phyloP scores from a whole-genome alignment of 2,888 invertebrate genomes.

The Zonitis immaculata region DNA sequence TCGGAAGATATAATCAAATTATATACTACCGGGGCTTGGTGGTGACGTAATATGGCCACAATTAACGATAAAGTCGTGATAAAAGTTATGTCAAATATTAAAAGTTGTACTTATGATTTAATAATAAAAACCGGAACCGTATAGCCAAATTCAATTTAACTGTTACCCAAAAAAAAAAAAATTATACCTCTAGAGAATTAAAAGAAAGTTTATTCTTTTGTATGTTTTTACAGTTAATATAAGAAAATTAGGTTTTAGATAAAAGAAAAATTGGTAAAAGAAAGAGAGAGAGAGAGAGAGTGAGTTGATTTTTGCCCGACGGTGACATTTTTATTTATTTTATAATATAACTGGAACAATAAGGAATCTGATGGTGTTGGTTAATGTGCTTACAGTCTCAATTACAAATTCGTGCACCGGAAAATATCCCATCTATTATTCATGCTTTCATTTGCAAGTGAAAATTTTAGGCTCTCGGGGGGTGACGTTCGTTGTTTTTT shows the following conservation, averaged over 20 bases:
- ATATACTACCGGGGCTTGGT: too few relatives aligned
- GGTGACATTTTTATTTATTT: constrained; percentile 32
- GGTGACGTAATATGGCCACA: too few relatives aligned
- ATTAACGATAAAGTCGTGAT: constrained; percentile 25
- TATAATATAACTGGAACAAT: constrained; percentile 30
- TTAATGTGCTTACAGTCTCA: constrained; percentile 29
- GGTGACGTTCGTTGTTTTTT: constrained; percentile 3
- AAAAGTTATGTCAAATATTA: constrained; percentile 37
- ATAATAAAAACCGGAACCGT: constrained; percentile 31
- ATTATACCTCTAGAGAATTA: constrained; percentile 31
- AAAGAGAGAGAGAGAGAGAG: not conserved
- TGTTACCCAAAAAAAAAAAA: too few relatives aligned
- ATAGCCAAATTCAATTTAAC: constrained; percentile 39
- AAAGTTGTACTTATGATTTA: constrained; percentile 34
- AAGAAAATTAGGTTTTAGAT: constrained; percentile 41
- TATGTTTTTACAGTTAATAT: constrained; percentile 40
- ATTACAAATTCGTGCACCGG: constrained; percentile 30
- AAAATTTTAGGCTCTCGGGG: constrained; percentile 22
- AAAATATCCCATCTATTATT: constrained; percentile 36
- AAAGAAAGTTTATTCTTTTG: constrained; percentile 41
- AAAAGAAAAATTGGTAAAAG: constrained; percentile 28
- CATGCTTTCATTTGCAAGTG: constrained; percentile 36
- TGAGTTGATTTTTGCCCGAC: constrained; percentile 11
- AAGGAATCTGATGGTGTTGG: constrained; percentile 23
- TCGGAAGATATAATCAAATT: too few relatives aligned